These are phyloP conservation scores for Equus przewalskii DNA, from an alignment of 2,113 vertebrate species.

Conservation along the genomic window DNA sequence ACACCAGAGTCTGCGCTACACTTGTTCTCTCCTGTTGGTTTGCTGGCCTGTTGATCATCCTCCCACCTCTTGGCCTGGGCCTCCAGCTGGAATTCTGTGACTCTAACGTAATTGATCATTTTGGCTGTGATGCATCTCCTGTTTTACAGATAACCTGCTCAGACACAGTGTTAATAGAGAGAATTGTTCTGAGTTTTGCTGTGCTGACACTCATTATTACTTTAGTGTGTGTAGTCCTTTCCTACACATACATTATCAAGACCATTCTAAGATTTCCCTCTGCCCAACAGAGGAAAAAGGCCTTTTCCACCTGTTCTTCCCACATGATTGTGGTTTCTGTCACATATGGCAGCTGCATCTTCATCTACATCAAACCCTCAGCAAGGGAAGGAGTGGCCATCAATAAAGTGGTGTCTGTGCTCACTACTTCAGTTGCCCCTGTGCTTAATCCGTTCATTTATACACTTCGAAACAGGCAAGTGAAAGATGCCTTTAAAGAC, in stretches of 20 bases:
- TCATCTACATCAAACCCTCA: constrained; percentile 79
- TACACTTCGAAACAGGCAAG: constrained; percentile 77
- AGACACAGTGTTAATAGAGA: constrained; percentile 65
- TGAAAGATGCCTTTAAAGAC: constrained; percentile 73
- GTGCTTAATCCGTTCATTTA: constrained; percentile 80
- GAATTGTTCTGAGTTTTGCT: constrained; percentile 55
- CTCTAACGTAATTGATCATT: constrained; percentile 71
- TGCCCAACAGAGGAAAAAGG: constrained; percentile 70
- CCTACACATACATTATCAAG: constrained; percentile 69
- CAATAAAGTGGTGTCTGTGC: constrained; percentile 74
- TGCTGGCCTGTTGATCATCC: constrained; percentile 64
- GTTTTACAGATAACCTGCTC: constrained; percentile 78
- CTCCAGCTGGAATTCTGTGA: constrained; percentile 79
- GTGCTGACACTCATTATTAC: constrained; percentile 64
- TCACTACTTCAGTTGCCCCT: constrained; percentile 71
- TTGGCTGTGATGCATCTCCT: constrained; percentile 68
- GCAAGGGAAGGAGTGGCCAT: constrained; percentile 73
- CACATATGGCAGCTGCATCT: constrained; percentile 73
- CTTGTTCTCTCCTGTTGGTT: constrained; percentile 59
- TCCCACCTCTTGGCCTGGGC: constrained; percentile 67
- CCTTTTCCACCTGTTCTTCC: constrained; percentile 78
- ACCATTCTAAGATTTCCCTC: constrained; percentile 74
- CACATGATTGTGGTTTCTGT: constrained; percentile 76
- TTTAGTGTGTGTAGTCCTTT: constrained; percentile 64
- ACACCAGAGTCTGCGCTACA: not conserved